phyloP scores from a whole-genome alignment of 1,140 invertebrate genomes.

The Drosophila micromelanica region DNA sequence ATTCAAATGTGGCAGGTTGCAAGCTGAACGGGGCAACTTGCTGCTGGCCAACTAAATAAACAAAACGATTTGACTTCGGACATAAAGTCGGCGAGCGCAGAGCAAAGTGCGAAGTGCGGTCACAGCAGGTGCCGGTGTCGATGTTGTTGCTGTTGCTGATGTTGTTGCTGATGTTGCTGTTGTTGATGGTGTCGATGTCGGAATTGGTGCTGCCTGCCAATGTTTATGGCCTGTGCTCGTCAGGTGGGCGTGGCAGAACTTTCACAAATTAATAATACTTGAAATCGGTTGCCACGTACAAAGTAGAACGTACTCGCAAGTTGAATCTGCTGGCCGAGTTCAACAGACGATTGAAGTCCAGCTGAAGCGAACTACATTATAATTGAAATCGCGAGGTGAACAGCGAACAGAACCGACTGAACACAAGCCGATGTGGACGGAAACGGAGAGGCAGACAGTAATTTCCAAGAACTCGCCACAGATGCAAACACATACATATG shows the following conservation, averaged over 20 bases:
- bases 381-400: slow-evolving; percentile 79
- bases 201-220: not conserved
- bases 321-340: slow-evolving; percentile 47
- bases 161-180: not conserved
- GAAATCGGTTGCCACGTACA: slow-evolving; percentile 19
- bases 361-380: slow-evolving; percentile 61
- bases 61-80: slow-evolving; percentile 50
- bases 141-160: no score
- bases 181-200: not conserved
- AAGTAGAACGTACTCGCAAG: slow-evolving; percentile 15
- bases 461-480: slow-evolving; percentile 72
- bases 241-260: slow-evolving; percentile 69
- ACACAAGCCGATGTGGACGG: slow-evolving; percentile 33
- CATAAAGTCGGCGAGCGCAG: slow-evolving; percentile 1
- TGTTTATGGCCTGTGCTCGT: slow-evolving; percentile 4
- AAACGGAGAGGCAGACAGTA: slow-evolving; percentile 28
- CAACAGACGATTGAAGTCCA: slow-evolving; percentile 52
- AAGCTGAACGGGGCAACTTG: slow-evolving; percentile 18
- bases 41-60: slow-evolving; percentile 29
- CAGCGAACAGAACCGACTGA: slow-evolving; percentile 38
- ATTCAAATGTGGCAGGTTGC: slow-evolving; percentile 71
- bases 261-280: slow-evolving; percentile 79
- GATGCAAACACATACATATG: slow-evolving; percentile 39
- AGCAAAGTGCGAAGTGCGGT: slow-evolving; percentile 11
- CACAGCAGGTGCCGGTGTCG: slow-evolving; percentile 50